Conservation (phyloP, 2,113 vertebrate species). For the Sylvietta virens region DNA sequence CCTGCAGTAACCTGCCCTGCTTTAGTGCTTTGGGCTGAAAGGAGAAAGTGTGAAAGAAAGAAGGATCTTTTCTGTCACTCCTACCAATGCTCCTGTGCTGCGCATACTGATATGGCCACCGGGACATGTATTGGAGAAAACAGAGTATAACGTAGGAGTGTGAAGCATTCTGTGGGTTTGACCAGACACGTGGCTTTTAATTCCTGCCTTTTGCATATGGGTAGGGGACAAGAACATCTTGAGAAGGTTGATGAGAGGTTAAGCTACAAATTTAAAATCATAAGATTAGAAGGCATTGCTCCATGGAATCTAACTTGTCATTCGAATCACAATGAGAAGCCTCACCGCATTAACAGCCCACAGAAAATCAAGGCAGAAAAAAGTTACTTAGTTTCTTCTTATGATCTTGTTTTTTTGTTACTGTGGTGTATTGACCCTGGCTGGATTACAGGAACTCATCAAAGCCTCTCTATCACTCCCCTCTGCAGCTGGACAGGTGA, state of each 20-base stretch:
- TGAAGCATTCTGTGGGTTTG: background rate
- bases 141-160: background rate
- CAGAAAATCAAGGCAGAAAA: background rate
- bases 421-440: background rate
- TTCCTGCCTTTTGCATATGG: background rate
- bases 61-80: background rate
- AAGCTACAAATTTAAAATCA: background rate
- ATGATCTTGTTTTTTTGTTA: background rate
- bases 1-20: background rate
- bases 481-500: background rate
- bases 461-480: background rate
- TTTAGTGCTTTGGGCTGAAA: background rate
- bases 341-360: background rate
- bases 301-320: background rate
- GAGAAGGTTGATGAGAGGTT: background rate
- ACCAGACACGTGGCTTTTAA: background rate
- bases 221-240: background rate
- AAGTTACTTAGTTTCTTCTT: background rate
- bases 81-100: background rate
- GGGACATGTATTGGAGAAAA: background rate
- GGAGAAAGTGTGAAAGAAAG: background rate
- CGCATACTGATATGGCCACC: background rate
- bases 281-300: background rate
- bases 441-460: background rate
- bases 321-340: background rate